Percentiles rank a stretch among this genome's conserved stretches.
Evolutionary conservation across 1,140 invertebrate genomes (phyloP).

Genomic region (Lordiphosa clarofinis): DNA sequence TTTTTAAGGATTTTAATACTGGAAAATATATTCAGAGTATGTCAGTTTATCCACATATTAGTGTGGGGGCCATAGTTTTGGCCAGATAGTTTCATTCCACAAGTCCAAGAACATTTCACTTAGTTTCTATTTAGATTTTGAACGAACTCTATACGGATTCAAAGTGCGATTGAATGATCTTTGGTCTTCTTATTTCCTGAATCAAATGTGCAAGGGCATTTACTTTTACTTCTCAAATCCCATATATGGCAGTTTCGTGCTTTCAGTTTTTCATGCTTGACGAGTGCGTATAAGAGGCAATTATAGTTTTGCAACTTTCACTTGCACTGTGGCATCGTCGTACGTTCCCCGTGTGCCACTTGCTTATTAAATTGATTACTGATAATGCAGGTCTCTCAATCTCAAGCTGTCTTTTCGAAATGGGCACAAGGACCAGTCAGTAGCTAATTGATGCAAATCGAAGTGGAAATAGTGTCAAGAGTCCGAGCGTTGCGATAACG

Average conservation of each 20-base stretch:
- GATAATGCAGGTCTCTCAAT: slow-evolving; percentile 20
- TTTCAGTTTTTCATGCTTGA: not conserved
- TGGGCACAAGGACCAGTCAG: slow-evolving; percentile 42
- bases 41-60: too few relatives aligned
- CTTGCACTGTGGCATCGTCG: slow-evolving; percentile 1
- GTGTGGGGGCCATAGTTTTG: too few relatives aligned
- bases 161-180: too few relatives aligned
- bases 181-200: slow-evolving; percentile 13
- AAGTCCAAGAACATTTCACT: too few relatives aligned
- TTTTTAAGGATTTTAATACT: too few relatives aligned
- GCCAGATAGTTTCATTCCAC: too few relatives aligned
- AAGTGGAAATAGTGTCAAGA: slow-evolving; percentile 54
- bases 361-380: slow-evolving; percentile 8
- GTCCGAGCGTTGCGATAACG: slow-evolving; percentile 49
- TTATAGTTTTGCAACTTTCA: slow-evolving; percentile 13
- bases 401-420: slow-evolving; percentile 28
- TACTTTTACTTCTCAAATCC: not conserved
- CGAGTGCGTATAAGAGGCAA: not conserved
- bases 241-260: slow-evolving; percentile 6
- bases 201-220: slow-evolving; percentile 6
- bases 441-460: slow-evolving; percentile 40
- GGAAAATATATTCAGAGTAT: too few relatives aligned
- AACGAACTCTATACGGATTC: too few relatives aligned
- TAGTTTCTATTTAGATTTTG: too few relatives aligned
- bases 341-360: too few relatives aligned